Conservation (phyloP, 2,113 vertebrate genomes). For the Glareola pratincola region DNA sequence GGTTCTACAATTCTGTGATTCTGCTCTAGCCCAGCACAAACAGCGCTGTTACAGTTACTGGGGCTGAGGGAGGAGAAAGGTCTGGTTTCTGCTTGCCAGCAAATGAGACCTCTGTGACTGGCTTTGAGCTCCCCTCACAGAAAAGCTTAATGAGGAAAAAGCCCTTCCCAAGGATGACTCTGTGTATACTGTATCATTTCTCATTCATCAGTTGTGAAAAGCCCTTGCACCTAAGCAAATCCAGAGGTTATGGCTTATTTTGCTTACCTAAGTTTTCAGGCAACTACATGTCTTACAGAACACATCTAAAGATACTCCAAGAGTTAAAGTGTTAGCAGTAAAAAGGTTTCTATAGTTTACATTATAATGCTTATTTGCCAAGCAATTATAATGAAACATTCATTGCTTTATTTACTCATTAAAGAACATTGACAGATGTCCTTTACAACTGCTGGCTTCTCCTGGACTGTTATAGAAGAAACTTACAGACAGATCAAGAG, state of each 20-base stretch:
- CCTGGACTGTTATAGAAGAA: background rate
- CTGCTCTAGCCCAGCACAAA: background rate
- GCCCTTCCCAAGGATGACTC: background rate
- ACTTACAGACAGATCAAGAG: background rate
- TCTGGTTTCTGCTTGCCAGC: background rate
- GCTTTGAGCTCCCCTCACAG: background rate
- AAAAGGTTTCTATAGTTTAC: background rate
- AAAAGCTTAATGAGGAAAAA: background rate
- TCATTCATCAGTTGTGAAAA: background rate
- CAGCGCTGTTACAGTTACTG: accelerated
- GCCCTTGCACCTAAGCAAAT: background rate
- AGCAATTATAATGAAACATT: background rate
- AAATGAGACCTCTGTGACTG: background rate
- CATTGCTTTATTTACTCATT: background rate
- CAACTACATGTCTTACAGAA: background rate
- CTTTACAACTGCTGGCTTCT: background rate
- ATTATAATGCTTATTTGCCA: background rate
- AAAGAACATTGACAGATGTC: background rate
- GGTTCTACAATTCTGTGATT: too few species aligned
- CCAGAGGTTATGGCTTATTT: background rate
- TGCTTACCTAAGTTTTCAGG: background rate
- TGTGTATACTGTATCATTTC: background rate
- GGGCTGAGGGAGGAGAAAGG: background rate
- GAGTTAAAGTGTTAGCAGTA: background rate
- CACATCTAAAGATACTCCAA: background rate